phyloP scores from a whole-genome alignment of 2,113 vertebrate species.

The Theristicus caerulescens region DNA sequence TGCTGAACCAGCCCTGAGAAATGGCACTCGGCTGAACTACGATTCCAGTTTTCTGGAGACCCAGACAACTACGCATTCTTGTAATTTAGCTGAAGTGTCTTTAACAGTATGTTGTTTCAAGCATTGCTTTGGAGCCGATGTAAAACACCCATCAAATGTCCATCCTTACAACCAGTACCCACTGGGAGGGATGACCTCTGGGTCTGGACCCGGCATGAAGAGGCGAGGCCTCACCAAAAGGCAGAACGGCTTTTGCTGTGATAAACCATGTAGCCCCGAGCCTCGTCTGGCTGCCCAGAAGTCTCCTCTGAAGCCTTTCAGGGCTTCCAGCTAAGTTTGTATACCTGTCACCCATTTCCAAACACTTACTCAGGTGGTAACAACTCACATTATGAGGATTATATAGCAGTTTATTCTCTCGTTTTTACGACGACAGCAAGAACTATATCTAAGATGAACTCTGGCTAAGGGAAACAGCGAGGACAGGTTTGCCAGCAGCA shows the following conservation, averaged over 20 bases:
- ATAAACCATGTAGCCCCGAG: background rate
- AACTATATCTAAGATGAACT: background rate
- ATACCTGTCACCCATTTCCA: fast-evolving
- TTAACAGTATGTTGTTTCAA: background rate
- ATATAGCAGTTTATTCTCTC: background rate
- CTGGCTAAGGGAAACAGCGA: background rate
- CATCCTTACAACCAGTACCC: background rate
- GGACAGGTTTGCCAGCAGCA: background rate
- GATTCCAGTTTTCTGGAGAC: background rate
- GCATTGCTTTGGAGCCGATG: background rate
- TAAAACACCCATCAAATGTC: background rate
- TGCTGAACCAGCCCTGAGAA: too few relatives aligned
- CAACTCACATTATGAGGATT: background rate
- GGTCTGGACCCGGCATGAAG: fast-evolving
- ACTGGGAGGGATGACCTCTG: fast-evolving
- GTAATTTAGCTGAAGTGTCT: fast-evolving
- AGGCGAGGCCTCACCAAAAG: background rate
- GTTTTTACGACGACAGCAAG: fast-evolving
- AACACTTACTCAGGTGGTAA: background rate
- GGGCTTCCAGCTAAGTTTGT: background rate
- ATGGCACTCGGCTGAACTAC: background rate
- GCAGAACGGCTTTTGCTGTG: background rate
- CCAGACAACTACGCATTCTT: fast-evolving
- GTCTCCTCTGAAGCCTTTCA: background rate
- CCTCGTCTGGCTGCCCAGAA: background rate